Percentiles rank a stretch among this genome's conserved stretches.
These are phyloP conservation scores for Caracal caracal DNA, from an alignment of 2,113 vertebrate genomes.

Conservation along the genomic window DNA sequence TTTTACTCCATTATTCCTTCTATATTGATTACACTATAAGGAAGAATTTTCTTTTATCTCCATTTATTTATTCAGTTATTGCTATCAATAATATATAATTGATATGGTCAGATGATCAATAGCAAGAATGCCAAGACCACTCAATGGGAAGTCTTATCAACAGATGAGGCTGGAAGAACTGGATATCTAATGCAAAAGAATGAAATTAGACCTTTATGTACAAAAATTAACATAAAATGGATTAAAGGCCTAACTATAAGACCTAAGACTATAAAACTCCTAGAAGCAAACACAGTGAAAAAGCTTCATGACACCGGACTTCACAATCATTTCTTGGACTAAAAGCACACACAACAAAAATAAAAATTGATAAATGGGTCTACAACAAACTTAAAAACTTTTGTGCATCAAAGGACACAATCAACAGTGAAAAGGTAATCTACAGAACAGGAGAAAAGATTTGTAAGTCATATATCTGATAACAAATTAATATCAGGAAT, in stretches of 20 bases:
- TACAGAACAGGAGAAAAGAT: neutral
- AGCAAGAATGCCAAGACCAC: neutral
- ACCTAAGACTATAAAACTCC: neutral
- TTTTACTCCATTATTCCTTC: neutral
- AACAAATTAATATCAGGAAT: neutral
- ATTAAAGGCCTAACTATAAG: neutral
- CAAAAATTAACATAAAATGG: neutral
- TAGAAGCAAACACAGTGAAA: neutral
- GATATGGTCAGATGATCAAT: neutral
- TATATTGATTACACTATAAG: neutral
- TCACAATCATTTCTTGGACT: neutral
- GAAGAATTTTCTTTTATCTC: neutral
- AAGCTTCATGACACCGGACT: neutral
- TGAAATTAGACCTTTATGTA: neutral
- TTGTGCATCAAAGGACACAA: neutral
- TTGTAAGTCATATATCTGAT: neutral
- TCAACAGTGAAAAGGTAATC: neutral
- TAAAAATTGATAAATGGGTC: neutral
- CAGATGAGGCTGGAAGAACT: neutral
- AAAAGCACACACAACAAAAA: neutral
- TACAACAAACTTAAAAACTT: neutral
- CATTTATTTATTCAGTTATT: neutral
- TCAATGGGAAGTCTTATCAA: neutral
- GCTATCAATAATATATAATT: neutral
- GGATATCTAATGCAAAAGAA: neutral